Percentiles rank a stretch among this genome's conserved stretches.
Conservation (phyloP, 2,888 invertebrate species). For the Acronicta psi region DNA sequence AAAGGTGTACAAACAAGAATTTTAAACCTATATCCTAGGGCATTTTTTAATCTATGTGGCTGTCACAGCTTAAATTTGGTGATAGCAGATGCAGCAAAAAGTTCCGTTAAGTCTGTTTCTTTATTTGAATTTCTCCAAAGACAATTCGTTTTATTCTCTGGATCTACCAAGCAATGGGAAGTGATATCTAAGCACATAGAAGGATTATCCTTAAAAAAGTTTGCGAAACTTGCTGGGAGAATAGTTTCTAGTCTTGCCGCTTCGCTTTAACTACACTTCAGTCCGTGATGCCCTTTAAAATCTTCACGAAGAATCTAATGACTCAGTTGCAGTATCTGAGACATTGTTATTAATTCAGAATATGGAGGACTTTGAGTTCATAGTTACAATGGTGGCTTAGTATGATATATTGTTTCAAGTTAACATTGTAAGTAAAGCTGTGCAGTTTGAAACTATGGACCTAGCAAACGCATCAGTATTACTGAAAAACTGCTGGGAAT, state of each 20-base stretch:
- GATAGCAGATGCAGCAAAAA: no score
- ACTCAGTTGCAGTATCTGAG: not conserved
- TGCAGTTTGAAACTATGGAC: not conserved
- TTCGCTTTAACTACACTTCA: slow-evolving; percentile 13
- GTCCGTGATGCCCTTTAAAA: slow-evolving; percentile 1
- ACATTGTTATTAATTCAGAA: not conserved
- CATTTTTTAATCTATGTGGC: not conserved
- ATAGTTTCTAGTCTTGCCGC: slow-evolving; percentile 30
- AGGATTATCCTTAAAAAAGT: not conserved
- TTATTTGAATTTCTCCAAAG: no score
- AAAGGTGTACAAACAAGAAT: no score
- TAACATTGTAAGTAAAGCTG: not conserved
- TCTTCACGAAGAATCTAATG: slow-evolving; percentile 4
- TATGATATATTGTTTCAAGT: slow-evolving; percentile 1
- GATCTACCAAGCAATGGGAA: not conserved
- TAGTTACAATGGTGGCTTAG: not conserved
- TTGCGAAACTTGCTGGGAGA: slow-evolving; percentile 3
- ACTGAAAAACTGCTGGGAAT: not conserved
- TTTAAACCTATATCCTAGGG: not conserved
- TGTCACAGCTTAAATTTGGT: not conserved
- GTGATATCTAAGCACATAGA: not conserved
- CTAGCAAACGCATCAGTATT: not conserved
- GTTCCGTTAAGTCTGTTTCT: no score
- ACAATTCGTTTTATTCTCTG: not conserved
- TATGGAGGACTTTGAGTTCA: not conserved